Evolutionary conservation across 2,113 vertebrate genomes (phyloP).

Genomic region (Eretmodus cyanostictus): DNA sequence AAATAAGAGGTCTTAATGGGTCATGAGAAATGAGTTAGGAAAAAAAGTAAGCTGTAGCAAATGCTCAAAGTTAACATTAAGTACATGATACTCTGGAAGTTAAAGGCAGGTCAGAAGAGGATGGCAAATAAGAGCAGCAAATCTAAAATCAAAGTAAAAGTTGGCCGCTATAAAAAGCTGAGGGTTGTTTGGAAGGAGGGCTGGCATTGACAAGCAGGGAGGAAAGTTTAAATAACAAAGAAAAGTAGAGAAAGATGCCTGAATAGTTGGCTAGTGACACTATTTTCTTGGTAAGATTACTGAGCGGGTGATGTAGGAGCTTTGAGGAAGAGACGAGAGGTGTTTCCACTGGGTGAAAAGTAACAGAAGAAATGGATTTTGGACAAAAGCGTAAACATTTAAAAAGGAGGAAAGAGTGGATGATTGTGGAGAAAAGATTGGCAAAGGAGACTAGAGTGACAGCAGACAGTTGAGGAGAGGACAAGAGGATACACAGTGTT

Average conservation of each 20-base stretch:
- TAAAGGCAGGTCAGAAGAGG: background rate
- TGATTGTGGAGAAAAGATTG: background rate
- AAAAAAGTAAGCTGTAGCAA: background rate
- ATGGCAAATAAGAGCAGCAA: background rate
- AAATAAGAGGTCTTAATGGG: background rate
- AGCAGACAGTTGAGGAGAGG: background rate
- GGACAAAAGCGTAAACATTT: background rate
- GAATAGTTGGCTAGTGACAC: background rate
- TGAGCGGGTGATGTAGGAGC: background rate
- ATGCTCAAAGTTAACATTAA: background rate
- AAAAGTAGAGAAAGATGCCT: background rate
- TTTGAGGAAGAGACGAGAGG: background rate
- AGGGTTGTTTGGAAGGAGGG: background rate
- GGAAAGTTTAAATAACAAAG: background rate
- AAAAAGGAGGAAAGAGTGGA: background rate
- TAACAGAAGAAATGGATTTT: background rate
- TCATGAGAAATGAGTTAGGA: background rate
- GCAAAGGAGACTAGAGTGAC: background rate
- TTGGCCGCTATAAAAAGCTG: background rate
- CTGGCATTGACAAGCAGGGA: background rate
- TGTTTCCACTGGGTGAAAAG: background rate
- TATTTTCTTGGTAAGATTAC: background rate
- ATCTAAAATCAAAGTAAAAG: background rate
- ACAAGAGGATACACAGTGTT: background rate
- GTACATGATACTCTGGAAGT: background rate